Evolutionary conservation across 2,888 invertebrate genomes (phyloP).

Genomic region (Eurois occulta): DNA sequence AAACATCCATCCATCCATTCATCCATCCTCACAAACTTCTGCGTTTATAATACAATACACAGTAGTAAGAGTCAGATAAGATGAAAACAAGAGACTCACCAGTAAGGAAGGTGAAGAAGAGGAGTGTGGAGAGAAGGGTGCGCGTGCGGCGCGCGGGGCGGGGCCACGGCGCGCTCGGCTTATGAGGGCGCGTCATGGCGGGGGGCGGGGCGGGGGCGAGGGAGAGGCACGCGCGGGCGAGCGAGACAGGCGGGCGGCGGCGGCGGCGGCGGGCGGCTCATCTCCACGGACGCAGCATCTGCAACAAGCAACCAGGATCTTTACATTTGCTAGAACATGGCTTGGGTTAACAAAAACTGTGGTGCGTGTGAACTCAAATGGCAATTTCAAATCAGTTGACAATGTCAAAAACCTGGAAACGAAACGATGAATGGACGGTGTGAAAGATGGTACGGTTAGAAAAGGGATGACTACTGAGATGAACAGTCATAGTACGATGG

Average conservation of each 20-base stretch:
- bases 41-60: not conserved
- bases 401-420: not conserved
- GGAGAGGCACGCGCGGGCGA: conserved; percentile 51
- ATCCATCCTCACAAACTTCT: not conserved
- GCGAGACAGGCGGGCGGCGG: conserved; percentile 59
- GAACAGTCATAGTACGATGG: not conserved
- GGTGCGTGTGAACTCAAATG: not conserved
- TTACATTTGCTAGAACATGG: not conserved
- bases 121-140: conserved; percentile 67
- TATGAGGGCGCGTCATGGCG: conserved; percentile 56
- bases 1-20: not conserved
- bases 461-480: not conserved
- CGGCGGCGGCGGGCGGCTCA: conserved; percentile 68
- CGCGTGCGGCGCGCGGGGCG: conserved; percentile 63
- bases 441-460: not conserved
- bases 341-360: not conserved
- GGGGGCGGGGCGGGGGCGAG: conserved; percentile 59
- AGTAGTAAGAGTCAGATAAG: not conserved
- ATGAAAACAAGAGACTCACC: conserved; percentile 67
- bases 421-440: not conserved
- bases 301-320: conserved; percentile 33
- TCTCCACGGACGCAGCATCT: conserved; percentile 79
- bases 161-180: conserved; percentile 46
- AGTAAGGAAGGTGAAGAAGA: conserved; percentile 73
- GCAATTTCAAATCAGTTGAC: not conserved